These are phyloP conservation scores for Botia almorhae DNA, from an alignment of 2,797 vertebrate genomes.

Conservation along the genomic window DNA sequence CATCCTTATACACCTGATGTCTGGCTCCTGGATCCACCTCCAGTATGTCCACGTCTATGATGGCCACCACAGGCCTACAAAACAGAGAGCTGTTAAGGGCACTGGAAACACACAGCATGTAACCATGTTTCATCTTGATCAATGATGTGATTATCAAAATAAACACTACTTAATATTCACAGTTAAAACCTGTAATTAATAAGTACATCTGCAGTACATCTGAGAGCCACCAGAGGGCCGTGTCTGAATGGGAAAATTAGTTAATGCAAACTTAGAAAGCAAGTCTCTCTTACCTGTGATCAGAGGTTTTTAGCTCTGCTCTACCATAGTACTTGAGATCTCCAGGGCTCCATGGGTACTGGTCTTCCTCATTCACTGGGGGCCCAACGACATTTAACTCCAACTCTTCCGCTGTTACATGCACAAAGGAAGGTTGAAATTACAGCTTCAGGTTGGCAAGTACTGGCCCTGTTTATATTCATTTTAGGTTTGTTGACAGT, in stretches of 20 bases:
- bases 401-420: conserved; percentile 88
- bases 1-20: conserved; percentile 93
- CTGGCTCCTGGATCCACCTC: conserved; percentile 94
- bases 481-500: background rate
- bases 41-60: conserved; percentile 94
- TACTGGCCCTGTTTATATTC: background rate
- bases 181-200: background rate
- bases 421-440: background rate
- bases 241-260: background rate
- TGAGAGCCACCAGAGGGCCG: background rate
- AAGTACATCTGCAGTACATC: background rate
- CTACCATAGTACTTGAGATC: conserved; percentile 91
- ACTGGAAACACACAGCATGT: background rate
- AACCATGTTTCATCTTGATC: too few relatives aligned
- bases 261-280: background rate
- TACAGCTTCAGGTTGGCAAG: background rate
- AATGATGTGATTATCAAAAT: too few relatives aligned
- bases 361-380: conserved; percentile 79
- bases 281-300: conserved; percentile 86
- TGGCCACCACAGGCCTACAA: conserved; percentile 89
- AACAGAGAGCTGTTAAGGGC: background rate
- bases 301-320: conserved; percentile 97
- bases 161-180: background rate
- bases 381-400: conserved; percentile 92
- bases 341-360: conserved; percentile 88